Percentiles rank a stretch among this genome's conserved stretches.
These are phyloP conservation scores for Malacoraja senta DNA, from an alignment of 2,797 vertebrate species.

Conservation along the genomic window DNA sequence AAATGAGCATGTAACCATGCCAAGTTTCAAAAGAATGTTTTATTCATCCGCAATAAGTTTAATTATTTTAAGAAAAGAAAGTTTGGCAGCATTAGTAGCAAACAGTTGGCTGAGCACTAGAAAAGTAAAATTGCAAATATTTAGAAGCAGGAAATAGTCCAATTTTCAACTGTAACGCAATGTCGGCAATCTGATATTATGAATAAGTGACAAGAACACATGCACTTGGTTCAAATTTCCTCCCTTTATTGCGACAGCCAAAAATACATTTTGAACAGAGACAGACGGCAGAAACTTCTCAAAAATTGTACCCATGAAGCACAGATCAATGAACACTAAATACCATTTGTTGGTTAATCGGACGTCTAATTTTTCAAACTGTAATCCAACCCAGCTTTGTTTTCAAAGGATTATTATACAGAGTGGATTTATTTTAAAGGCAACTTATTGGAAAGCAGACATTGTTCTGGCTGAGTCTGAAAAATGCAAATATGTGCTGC, in stretches of 20 bases:
- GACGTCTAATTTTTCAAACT: constrained; percentile 62
- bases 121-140: constrained; percentile 19
- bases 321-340: constrained; percentile 74
- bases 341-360: constrained; percentile 79
- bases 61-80: background rate
- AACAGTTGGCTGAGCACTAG: background rate
- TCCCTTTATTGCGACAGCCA: constrained; percentile 27
- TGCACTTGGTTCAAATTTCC: constrained; percentile 21
- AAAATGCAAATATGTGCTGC: constrained; percentile 48
- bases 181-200: constrained; percentile 16
- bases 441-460: constrained; percentile 56
- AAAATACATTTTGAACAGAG: constrained; percentile 27
- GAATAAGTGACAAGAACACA: constrained; percentile 33
- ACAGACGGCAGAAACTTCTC: constrained; percentile 56
- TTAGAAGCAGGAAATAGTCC: constrained; percentile 28
- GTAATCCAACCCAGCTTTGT: constrained; percentile 68
- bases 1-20: background rate
- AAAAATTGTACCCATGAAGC: constrained; percentile 63
- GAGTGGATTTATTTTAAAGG: constrained; percentile 57
- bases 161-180: constrained; percentile 29
- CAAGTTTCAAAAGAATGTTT: background rate
- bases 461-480: constrained; percentile 54
- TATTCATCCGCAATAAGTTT: background rate
- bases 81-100: background rate
- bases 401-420: constrained; percentile 66